A percentile compares a stretch with the other conserved stretches of the same genome.
Evolutionary conservation across 2,888 invertebrate species (phyloP).

Genomic region (Ditula angustiorana): DNA sequence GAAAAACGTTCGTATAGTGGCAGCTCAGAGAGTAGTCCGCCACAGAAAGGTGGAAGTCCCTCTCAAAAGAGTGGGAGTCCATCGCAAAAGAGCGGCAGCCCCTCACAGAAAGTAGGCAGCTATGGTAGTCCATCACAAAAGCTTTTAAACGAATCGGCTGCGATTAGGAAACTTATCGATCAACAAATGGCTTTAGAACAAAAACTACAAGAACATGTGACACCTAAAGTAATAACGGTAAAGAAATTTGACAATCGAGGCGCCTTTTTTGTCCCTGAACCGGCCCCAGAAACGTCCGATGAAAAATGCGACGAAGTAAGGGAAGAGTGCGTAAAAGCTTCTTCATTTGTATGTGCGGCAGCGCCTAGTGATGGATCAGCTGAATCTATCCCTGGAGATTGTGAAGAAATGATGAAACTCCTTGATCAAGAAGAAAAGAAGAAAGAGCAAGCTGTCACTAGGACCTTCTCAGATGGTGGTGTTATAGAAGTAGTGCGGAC

Average conservation of each 20-base stretch:
- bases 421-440: constrained; percentile 82
- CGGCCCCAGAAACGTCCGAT: constrained; percentile 58
- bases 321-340: constrained; percentile 75
- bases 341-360: constrained; percentile 78
- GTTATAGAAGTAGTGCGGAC: constrained; percentile 76
- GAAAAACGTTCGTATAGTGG: constrained; percentile 84
- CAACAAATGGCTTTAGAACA: constrained; percentile 80
- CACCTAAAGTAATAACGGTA: constrained; percentile 76
- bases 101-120: constrained; percentile 78
- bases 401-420: constrained; percentile 86
- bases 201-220: constrained; percentile 67
- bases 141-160: constrained; percentile 77
- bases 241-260: constrained; percentile 80
- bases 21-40: constrained; percentile 86
- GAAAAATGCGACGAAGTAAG: constrained; percentile 58
- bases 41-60: constrained; percentile 77
- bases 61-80: constrained; percentile 76
- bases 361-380: constrained; percentile 80
- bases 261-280: constrained; percentile 78
- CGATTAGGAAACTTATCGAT: constrained; percentile 79
- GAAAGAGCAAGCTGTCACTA: constrained; percentile 56
- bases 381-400: constrained; percentile 85
- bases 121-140: constrained; percentile 79
- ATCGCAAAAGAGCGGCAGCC: constrained; percentile 79
- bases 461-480: constrained; percentile 65